Conservation (phyloP, 2,797 vertebrate species). For the Philypnodon macrostomus region DNA sequence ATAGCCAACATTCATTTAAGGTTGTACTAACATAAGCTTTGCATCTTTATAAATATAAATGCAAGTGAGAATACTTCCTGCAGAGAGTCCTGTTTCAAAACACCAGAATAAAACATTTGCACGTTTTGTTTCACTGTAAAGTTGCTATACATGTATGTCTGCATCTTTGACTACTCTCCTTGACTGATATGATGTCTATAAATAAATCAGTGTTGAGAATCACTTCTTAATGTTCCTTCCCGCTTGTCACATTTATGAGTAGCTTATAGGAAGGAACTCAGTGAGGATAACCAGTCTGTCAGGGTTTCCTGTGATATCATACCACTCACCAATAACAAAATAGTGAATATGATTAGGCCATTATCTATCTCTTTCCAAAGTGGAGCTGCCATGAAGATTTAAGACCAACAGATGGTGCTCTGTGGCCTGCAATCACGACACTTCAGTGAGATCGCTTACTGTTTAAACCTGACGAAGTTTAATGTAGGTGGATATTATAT, state of each 20-base stretch:
- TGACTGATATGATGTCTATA: constrained; percentile 4
- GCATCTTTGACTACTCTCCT: too few species aligned
- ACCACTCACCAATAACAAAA: too few species aligned
- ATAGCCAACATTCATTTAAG: background rate
- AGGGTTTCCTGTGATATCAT: too few species aligned
- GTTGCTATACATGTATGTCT: too few species aligned
- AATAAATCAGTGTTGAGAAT: background rate
- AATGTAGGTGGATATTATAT: too few species aligned
- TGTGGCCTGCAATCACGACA: constrained; percentile 33
- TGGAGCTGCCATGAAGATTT: constrained; percentile 3
- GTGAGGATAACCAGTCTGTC: background rate
- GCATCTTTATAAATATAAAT: too few species aligned
- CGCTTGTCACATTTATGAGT: constrained; percentile 10
- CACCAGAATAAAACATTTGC: constrained; percentile 42
- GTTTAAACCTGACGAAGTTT: too few species aligned
- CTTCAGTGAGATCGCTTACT: background rate
- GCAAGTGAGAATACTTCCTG: too few species aligned
- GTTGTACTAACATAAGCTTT: too few species aligned
- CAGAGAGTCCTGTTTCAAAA: constrained; percentile 1
- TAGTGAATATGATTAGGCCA: too few species aligned
- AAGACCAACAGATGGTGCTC: constrained; percentile 60
- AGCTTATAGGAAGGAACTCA: background rate
- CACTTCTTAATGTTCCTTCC: background rate
- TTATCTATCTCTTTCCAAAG: too few species aligned
- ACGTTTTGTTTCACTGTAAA: constrained; percentile 12